Base-by-base conservation (phyloP, 2,113 vertebrate genomes). In the Lampris megalopsis region DNA sequence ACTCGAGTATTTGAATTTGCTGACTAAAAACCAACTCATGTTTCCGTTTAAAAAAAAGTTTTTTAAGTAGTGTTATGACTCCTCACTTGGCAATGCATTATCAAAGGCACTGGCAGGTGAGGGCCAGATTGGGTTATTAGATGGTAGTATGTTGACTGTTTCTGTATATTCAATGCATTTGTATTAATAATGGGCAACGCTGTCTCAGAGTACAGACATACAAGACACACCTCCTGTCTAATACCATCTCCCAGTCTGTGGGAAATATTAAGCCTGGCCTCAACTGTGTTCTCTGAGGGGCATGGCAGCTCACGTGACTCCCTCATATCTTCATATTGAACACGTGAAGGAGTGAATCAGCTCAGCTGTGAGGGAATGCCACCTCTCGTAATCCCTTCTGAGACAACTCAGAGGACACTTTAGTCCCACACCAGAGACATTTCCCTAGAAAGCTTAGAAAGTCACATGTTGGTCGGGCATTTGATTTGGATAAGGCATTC, bases 221-320 rank as follows among this genome's bases (percentile, higher is more conserved):
- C 64, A 59, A 73, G 74, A 77, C 91, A 70, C 72, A 11, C 49
- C 50, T 75, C 24, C 63, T 68, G 80, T 69, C 49, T 48, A 45
- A 52, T 42, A 35, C 49, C 2, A 45, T 10, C 65, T 79, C 45
- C 58, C 45, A 37, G 61, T 42, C 3, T 62, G 49, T 9, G 71
- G 41, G 80, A 73, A 67, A 54, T 41, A 61, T 63, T 83, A 37
- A 37, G 86, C 10, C 0, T 4, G 50, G 58, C 73, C 76, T 85
- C 77, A 88, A 83, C 83, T 88, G 80, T 53, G 67, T 67, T 78
- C 68, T 36, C 48, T 2, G 52, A 79, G 75, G 24, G 90, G 85
- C 62, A 88, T 75, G 90, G 79, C 74, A 0, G 73, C 57, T 54
- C 86, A 87, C 67, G 75, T 88, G 92, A 91, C 61, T 89, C 68